These are phyloP conservation scores for Triops cancriformis DNA, from an alignment of 1,140 invertebrate genomes.

Conservation along the genomic window DNA sequence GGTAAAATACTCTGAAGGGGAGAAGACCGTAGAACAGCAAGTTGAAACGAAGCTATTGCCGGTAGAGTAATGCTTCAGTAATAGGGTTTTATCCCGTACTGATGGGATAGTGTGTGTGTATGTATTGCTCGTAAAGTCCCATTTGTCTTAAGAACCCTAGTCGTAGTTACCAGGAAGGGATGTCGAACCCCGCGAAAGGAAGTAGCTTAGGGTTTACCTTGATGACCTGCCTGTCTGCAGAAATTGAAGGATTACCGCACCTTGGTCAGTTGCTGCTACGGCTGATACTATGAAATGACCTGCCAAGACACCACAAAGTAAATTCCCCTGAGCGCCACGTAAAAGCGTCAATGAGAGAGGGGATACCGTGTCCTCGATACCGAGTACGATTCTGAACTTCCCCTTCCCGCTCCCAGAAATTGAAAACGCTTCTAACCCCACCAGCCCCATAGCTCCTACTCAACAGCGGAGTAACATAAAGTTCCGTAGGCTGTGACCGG, in stretches of 20 bases:
- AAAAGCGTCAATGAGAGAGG: neutral
- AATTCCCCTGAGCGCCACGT: neutral
- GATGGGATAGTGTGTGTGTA: constrained; percentile 9
- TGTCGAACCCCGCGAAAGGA: neutral
- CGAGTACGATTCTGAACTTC: neutral
- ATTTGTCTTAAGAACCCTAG: neutral
- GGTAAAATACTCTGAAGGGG: neutral
- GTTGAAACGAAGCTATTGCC: neutral
- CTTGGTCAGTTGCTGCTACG: neutral
- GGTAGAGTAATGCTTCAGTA: neutral
- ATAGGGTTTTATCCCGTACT: neutral
- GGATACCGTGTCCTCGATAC: neutral
- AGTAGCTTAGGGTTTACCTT: neutral
- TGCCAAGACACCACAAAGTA: neutral
- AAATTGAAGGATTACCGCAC: neutral
- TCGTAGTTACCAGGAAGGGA: neutral
- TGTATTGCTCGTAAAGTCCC: neutral
- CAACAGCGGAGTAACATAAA: neutral
- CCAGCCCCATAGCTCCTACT: neutral
- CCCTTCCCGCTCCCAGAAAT: neutral
- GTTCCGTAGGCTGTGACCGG: neutral
- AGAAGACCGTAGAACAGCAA: neutral
- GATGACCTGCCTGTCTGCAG: neutral
- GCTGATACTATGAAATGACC: neutral
- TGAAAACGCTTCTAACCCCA: neutral